Conservation (phyloP, 1,140 invertebrate genomes). For the Formica exsecta region DNA sequence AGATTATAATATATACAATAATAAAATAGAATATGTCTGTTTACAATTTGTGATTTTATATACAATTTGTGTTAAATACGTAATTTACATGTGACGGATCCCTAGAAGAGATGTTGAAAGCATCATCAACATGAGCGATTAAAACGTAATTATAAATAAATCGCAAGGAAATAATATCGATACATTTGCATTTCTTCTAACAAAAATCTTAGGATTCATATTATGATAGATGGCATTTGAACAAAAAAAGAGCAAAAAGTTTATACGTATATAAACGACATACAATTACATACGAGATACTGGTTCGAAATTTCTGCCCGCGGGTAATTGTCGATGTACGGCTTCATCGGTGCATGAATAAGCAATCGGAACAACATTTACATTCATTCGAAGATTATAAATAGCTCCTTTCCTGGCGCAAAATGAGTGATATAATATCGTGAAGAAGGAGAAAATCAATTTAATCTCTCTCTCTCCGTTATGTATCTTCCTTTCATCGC, state of each 20-base stretch:
- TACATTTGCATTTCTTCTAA: background rate
- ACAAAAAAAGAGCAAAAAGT: conserved; percentile 4
- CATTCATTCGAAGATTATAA: conserved; percentile 12
- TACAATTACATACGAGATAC: background rate
- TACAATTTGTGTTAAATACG: conserved; percentile 55
- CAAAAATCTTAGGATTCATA: background rate
- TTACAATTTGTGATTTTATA: conserved; percentile 66
- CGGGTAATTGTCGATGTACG: background rate
- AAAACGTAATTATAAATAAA: background rate
- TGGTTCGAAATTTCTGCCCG: conserved; percentile 33
- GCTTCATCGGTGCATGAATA: background rate
- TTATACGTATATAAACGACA: background rate
- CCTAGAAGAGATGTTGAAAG: conserved; percentile 17
- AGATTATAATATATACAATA: conserved; percentile 67
- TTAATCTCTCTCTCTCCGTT: conserved; percentile 1
- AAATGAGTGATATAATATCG: background rate
- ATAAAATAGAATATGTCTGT: conserved; percentile 67
- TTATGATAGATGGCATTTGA: conserved; percentile 2
- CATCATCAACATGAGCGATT: background rate
- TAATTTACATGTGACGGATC: conserved; percentile 48
- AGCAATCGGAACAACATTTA: conserved; percentile 21
- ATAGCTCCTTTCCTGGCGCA: background rate
- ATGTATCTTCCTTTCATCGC: conserved; percentile 38
- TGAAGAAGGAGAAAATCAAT: conserved; percentile 41
- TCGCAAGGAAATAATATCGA: background rate